Evolutionary conservation across 2,797 vertebrate genomes (phyloP), one percentile per base, ranked within the genome.

Genomic region (Tamandua tetradactyla): DNA sequence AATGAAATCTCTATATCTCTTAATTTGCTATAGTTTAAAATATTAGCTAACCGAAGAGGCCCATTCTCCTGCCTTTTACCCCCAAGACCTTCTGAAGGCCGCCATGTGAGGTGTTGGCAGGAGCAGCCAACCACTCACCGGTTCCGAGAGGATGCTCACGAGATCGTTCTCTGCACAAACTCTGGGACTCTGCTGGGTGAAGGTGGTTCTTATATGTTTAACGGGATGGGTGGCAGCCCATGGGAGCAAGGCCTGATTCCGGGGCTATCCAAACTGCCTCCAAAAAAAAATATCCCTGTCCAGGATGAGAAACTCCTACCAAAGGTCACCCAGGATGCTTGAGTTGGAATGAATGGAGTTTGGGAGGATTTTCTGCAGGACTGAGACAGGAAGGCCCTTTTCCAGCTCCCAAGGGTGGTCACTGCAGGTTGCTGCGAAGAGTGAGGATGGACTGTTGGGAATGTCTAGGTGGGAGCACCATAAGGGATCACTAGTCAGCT

Each of bases 201-300:
- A 2, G 14, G 35, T 49, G 62, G 83, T 62, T 74, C 40, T 97
- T 96, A 96, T 96, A 79, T 79, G 25, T 42, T 47, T 52, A 1
- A 44, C 3, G 8, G 35, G 44, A 79, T 44, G 42, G 47, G 68
- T 72, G 27, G 8, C 17, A 85, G 61, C 12, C 5, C 25, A 11
- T 0, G 27, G 83, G 92, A 72, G 40, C 22, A 61, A 87, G 23
- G 0, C 32, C 25, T 40, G 42, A 20, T 74, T 91, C 64, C 12
- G 0, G 68, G 25, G 14, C 22, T 37, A 87, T 94, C 40, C 35
- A 57, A 87, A n/a, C 68, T 52, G 68, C 78, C 7, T 75, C 96
- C 95, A 96, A 97, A 82, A n/a, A 94, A 96, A 97, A 96, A 85
- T 96, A 61, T 4, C 5, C n/a, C 10, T 52, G 37, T 79, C 52